phyloP scores from a whole-genome alignment of 2,797 vertebrate genomes.

The Melanotaenia boesemani region DNA sequence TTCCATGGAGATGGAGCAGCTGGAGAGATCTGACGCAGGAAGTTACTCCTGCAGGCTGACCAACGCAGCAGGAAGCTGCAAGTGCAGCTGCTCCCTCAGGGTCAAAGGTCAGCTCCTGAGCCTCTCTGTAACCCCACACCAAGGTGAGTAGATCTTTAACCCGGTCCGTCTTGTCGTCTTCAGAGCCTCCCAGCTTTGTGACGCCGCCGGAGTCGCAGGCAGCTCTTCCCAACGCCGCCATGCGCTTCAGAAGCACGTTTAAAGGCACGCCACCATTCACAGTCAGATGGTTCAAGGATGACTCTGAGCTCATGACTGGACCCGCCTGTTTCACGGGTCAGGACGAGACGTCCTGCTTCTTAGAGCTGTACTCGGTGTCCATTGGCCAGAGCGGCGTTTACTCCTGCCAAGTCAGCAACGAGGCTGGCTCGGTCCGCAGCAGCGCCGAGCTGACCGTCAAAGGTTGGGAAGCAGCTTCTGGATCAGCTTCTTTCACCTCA shows the following conservation, averaged over 20 bases:
- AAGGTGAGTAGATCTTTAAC: conserved; percentile 70
- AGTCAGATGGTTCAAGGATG: conserved; percentile 98
- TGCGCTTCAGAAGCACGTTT: conserved; percentile 92
- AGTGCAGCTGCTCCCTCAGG: conserved; percentile 86
- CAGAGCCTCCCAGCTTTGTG: conserved; percentile 97
- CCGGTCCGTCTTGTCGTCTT: conserved; percentile 60
- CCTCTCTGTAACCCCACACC: conserved; percentile 7
- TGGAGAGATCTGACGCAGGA: conserved; percentile 90
- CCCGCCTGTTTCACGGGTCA: conserved; percentile 92
- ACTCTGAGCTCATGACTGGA: conserved; percentile 91
- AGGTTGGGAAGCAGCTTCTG: conserved; percentile 87
- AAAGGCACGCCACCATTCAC: conserved; percentile 95
- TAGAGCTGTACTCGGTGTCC: conserved; percentile 94
- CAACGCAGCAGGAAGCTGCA: conserved; percentile 91
- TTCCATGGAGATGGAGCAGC: conserved; percentile 89
- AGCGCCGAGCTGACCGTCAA: conserved; percentile 90
- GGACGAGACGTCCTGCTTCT: conserved; percentile 91
- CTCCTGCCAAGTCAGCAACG: conserved; percentile 96
- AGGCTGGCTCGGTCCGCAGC: conserved; percentile 94
- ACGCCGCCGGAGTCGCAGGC: conserved; percentile 88
- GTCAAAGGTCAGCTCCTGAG: conserved; percentile 82
- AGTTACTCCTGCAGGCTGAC: conserved; percentile 92
- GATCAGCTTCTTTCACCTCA: conserved; percentile 30
- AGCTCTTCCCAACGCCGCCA: conserved; percentile 89
- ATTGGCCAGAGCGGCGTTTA: conserved; percentile 90